Percentiles rank a stretch among this genome's conserved stretches.
Conservation (phyloP, 2,113 vertebrate genomes). For the Cyprinus carpio region DNA sequence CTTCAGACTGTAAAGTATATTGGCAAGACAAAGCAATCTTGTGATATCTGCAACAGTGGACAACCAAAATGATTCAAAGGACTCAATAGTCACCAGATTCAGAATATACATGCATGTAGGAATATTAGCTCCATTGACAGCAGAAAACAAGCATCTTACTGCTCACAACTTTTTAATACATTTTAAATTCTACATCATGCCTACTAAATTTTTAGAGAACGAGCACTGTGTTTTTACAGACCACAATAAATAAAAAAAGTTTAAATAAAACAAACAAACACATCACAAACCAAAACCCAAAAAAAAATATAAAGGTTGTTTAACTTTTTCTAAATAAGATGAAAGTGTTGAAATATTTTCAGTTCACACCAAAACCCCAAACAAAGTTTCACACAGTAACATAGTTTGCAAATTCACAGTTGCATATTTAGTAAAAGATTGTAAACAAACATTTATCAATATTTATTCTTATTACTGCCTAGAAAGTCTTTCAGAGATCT, state of each 20-base stretch:
- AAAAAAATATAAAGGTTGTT: too few relatives aligned
- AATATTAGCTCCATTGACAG: neutral
- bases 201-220: conserved; percentile 3
- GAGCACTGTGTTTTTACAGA: neutral
- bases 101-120: neutral
- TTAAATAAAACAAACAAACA: neutral
- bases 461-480: too few relatives aligned
- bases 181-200: conserved; percentile 34
- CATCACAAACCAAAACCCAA: too few relatives aligned
- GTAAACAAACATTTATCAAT: too few relatives aligned
- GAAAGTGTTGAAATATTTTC: too few relatives aligned
- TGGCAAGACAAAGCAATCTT: neutral
- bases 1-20: neutral
- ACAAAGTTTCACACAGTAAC: neutral
- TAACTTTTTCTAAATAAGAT: neutral
- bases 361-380: too few relatives aligned
- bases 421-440: neutral
- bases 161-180: neutral
- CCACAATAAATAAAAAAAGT: neutral
- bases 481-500: too few relatives aligned
- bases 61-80: neutral
- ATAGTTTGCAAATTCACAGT: neutral
- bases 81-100: neutral
- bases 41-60: neutral
- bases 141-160: conserved; percentile 8